Evolutionary conservation across 64 coral and sea anemone genomes (phyloP).

Genomic region (Cladopsammia gracilis): DNA sequence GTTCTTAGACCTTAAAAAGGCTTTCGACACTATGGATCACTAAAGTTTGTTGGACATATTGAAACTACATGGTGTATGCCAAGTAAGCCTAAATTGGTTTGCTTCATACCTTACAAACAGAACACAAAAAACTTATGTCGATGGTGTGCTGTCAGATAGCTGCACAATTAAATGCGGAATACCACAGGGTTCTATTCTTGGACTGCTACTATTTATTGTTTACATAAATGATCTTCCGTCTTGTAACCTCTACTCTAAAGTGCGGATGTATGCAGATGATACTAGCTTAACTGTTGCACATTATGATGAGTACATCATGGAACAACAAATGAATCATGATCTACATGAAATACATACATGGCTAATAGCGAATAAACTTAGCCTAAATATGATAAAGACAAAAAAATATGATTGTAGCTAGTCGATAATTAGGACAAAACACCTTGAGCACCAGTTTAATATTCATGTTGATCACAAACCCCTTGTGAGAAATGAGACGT

Average conservation of each 20-base stretch:
- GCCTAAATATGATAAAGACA: conserved; percentile 30
- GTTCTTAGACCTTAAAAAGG: conserved; percentile 47
- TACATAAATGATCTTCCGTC: conserved; percentile 64
- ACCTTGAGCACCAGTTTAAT: not conserved
- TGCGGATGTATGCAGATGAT: conserved; percentile 58
- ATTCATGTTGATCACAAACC: not conserved
- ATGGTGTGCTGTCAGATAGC: not conserved
- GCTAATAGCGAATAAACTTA: conserved; percentile 52
- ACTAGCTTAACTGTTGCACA: conserved; percentile 9
- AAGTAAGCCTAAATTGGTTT: conserved; percentile 33
- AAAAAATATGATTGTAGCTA: conserved; percentile 26
- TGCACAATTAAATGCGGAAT: conserved; percentile 7
- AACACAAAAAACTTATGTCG: conserved; percentile 7
- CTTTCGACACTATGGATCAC: conserved; percentile 36
- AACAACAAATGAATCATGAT: conserved; percentile 29
- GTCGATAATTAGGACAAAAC: not conserved
- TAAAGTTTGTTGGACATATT: conserved; percentile 1
- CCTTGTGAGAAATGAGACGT: not conserved
- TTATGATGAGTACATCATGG: not conserved
- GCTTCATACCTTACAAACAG: conserved; percentile 10
- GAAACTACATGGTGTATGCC: conserved; percentile 6
- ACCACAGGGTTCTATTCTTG: conserved; percentile 35
- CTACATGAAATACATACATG: conserved; percentile 12
- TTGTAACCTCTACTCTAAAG: not conserved
- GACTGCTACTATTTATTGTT: conserved; percentile 37